These are phyloP conservation scores for Diadegma fenestrale DNA, from an alignment of 2,888 invertebrate genomes.

Conservation along the genomic window DNA sequence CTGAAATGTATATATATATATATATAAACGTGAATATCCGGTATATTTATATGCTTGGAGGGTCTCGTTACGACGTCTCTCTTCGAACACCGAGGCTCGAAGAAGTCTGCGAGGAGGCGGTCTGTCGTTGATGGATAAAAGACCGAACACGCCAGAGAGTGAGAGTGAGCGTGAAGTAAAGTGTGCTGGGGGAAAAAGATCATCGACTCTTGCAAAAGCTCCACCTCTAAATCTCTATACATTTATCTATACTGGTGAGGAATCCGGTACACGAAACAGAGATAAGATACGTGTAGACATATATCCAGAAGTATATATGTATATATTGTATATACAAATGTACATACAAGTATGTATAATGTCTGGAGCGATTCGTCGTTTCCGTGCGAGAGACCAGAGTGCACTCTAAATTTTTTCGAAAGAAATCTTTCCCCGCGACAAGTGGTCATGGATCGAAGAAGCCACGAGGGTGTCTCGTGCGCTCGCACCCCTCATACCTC, in stretches of 20 bases:
- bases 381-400: slow-evolving; percentile 49
- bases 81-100: slow-evolving; percentile 38
- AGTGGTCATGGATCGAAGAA: slow-evolving; percentile 68
- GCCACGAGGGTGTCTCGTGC: slow-evolving; percentile 59
- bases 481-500: slow-evolving; percentile 21
- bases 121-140: slow-evolving; percentile 49
- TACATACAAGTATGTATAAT: not conserved
- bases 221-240: not conserved
- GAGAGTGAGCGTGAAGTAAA: slow-evolving; percentile 4
- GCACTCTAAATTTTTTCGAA: slow-evolving; percentile 67
- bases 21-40: not conserved
- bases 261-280: slow-evolving; percentile 45
- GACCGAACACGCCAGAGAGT: slow-evolving; percentile 10
- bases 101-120: slow-evolving; percentile 26
- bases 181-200: slow-evolving; percentile 40
- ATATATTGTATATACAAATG: not conserved
- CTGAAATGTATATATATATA: not conserved
- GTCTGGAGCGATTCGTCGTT: slow-evolving; percentile 27
- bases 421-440: slow-evolving; percentile 63
- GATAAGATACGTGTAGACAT: slow-evolving; percentile 11
- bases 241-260: slow-evolving; percentile 3
- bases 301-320: not conserved
- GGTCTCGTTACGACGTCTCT: slow-evolving; percentile 51
- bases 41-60: slow-evolving; percentile 18
- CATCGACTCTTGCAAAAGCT: slow-evolving; percentile 46